These are phyloP conservation scores for Rhadina sibilatrix DNA, from an alignment of 2,113 vertebrate genomes.

Conservation along the genomic window DNA sequence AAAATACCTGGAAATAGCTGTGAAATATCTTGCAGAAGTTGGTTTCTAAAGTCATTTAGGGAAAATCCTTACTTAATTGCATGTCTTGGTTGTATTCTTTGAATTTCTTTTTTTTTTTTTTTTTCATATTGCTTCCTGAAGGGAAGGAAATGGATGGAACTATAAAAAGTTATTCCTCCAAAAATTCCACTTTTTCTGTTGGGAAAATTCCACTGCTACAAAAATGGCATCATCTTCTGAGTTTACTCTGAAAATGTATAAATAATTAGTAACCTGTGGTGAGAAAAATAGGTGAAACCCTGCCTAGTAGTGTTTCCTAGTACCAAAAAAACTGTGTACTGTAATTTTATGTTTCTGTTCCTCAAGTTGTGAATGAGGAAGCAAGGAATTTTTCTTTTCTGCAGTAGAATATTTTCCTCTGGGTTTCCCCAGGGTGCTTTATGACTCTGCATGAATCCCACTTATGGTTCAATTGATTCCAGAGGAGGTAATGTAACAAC, in stretches of 20 bases:
- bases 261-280: neutral
- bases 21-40: neutral
- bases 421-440: neutral
- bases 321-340: neutral
- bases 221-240: neutral
- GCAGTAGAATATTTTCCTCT: neutral
- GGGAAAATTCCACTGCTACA: neutral
- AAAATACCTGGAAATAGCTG: neutral
- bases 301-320: neutral
- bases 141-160: neutral
- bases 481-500: constrained; percentile 21
- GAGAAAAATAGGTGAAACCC: neutral
- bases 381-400: neutral
- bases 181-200: neutral
- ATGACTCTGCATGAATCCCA: neutral
- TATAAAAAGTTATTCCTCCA: neutral
- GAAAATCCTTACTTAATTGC: neutral
- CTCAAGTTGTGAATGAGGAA: neutral
- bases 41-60: neutral
- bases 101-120: neutral
- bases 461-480: neutral
- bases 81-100: neutral
- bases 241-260: neutral
- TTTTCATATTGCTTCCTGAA: neutral
- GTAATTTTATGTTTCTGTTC: neutral